Conservation (phyloP, 2,888 invertebrate genomes). For the Aplocera efformata region DNA sequence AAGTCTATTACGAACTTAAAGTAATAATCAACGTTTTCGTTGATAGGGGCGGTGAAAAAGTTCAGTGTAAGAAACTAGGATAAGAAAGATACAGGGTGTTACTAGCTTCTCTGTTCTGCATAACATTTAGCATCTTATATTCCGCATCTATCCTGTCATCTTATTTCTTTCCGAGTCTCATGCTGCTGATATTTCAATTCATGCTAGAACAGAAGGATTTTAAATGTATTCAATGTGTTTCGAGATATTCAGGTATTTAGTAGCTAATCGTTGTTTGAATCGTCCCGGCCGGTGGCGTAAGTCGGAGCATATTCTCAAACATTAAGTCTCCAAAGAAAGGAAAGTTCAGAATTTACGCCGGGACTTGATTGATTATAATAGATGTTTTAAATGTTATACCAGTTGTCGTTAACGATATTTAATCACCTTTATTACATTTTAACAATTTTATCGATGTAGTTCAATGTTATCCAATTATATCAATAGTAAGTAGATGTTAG, state of each 20-base stretch:
- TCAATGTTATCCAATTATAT: conserved; percentile 15
- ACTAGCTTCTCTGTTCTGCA: conserved; percentile 47
- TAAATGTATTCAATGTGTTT: too few species aligned
- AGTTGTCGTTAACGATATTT: conserved; percentile 1
- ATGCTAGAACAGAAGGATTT: neutral
- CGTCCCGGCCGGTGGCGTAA: too few species aligned
- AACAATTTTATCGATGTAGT: conserved; percentile 8
- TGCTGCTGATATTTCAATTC: neutral
- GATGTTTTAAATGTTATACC: conserved; percentile 5
- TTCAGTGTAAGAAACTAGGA: conserved; percentile 40
- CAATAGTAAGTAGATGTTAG: conserved; percentile 8
- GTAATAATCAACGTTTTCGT: too few species aligned
- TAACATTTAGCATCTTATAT: conserved; percentile 3
- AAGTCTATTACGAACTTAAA: too few species aligned
- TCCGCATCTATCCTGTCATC: conserved; percentile 1
- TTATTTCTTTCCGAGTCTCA: conserved; percentile 3
- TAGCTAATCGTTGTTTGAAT: too few species aligned
- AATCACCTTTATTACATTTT: conserved; percentile 1
- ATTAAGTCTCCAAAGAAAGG: too few species aligned
- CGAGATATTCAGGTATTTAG: too few species aligned
- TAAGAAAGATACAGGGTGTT: conserved; percentile 64
- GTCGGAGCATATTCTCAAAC: too few species aligned
- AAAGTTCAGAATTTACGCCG: neutral
- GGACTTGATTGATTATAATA: conserved; percentile 1
- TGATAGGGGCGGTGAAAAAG: conserved; percentile 16